A percentile compares a stretch with the other conserved stretches of the same genome.
Evolutionary conservation across 2,113 vertebrate genomes (phyloP).

Genomic region (Macquaria ambigua): DNA sequence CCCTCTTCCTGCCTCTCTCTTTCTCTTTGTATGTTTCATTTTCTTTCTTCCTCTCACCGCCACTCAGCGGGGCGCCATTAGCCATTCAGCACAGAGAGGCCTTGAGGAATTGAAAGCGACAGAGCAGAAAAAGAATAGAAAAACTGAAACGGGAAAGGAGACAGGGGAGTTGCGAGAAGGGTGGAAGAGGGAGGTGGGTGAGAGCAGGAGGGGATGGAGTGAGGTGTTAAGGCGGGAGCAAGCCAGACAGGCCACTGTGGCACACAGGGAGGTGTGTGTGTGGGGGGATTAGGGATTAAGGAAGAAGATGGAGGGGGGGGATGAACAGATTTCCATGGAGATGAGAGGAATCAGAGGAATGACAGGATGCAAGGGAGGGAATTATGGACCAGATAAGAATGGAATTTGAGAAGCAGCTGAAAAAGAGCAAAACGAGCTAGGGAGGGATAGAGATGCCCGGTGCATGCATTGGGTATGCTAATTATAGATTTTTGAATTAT

Average conservation of each 20-base stretch:
- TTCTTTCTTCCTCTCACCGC: constrained; percentile 72
- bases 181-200: constrained; percentile 1
- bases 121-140: constrained; percentile 84
- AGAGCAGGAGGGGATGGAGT: constrained; percentile 46
- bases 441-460: constrained; percentile 37
- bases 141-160: constrained; percentile 64
- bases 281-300: constrained; percentile 76
- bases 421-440: constrained; percentile 38
- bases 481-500: constrained; percentile 79
- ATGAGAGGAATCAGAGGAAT: constrained; percentile 65
- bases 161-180: constrained; percentile 52
- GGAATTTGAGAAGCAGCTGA: constrained; percentile 36
- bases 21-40: constrained; percentile 69
- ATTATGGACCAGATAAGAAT: constrained; percentile 34
- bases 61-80: constrained; percentile 83
- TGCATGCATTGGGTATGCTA: constrained; percentile 68
- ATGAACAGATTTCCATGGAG: constrained; percentile 74
- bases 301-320: constrained; percentile 29
- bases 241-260: constrained; percentile 58
- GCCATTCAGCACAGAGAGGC: constrained; percentile 80
- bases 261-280: constrained; percentile 46
- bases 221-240: constrained; percentile 55
- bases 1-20: constrained; percentile 10
- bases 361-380: constrained; percentile 48
- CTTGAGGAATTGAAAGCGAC: constrained; percentile 85